A percentile compares a stretch with the other conserved stretches of the same genome.
Evolutionary conservation across 2,113 vertebrate species (phyloP).

Genomic region (Bos indicus): DNA sequence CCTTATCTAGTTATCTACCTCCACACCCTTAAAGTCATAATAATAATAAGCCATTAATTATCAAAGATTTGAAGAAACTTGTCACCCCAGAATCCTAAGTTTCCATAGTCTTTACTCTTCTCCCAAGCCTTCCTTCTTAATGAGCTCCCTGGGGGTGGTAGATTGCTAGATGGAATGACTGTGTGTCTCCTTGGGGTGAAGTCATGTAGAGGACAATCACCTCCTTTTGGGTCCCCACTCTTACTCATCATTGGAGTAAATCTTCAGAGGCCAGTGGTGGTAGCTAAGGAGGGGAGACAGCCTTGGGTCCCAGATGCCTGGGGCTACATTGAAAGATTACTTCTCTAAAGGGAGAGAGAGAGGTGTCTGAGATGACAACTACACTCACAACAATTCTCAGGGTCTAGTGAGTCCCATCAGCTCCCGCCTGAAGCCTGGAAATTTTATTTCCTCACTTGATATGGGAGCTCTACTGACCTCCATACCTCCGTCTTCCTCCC

Average conservation of each 20-base stretch:
- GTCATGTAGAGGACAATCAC: not conserved
- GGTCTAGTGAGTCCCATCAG: not conserved
- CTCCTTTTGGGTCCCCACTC: not conserved
- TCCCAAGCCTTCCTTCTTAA: slow-evolving; percentile 34
- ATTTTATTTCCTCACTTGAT: not conserved
- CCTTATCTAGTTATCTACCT: not conserved
- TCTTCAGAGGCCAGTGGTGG: not conserved
- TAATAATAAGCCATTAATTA: slow-evolving; percentile 10
- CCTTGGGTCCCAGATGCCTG: not conserved
- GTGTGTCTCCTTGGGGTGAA: not conserved
- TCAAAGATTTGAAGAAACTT: not conserved
- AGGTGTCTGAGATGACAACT: not conserved
- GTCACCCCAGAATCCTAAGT: not conserved
- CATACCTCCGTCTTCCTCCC: not conserved
- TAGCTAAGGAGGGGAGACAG: not conserved
- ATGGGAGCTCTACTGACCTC: not conserved
- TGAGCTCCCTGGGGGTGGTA: not conserved
- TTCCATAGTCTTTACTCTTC: not conserved
- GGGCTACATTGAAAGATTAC: not conserved
- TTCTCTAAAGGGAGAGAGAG: not conserved
- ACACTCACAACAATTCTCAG: not conserved
- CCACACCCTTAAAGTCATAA: not conserved
- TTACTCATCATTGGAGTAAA: not conserved
- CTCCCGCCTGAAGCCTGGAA: not conserved
- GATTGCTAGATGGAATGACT: not conserved